These are phyloP conservation scores for Aix galericulata DNA, from an alignment of 2,113 vertebrate species.

Conservation along the genomic window DNA sequence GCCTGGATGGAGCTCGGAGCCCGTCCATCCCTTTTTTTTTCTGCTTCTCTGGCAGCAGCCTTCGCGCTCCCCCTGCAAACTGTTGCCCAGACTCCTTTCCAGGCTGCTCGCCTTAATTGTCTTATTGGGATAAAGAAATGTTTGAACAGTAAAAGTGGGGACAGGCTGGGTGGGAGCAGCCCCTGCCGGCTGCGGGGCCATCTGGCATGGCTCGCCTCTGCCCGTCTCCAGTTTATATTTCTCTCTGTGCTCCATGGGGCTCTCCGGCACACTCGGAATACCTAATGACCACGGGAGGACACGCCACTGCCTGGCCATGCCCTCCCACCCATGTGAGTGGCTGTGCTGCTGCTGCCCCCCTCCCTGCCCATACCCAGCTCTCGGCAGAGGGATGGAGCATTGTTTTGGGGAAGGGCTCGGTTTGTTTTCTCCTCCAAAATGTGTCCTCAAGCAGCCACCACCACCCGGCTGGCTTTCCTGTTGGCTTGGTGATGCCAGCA, in stretches of 20 bases:
- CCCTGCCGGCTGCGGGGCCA: slow-evolving; percentile 81
- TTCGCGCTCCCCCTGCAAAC: slow-evolving; percentile 62
- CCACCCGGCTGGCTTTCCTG: not conserved
- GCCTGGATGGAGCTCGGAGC: no score
- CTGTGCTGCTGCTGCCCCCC: slow-evolving; percentile 55
- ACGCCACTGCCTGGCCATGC: slow-evolving; percentile 26
- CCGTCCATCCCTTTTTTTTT: not conserved
- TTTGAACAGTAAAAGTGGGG: slow-evolving; percentile 82
- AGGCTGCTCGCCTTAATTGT: slow-evolving; percentile 79
- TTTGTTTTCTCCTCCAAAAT: slow-evolving; percentile 55
- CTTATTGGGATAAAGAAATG: slow-evolving; percentile 83
- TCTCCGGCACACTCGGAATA: slow-evolving; percentile 78
- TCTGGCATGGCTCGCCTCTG: slow-evolving; percentile 78
- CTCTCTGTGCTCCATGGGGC: slow-evolving; percentile 72
- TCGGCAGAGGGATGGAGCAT: slow-evolving; percentile 76
- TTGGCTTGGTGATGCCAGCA: not conserved
- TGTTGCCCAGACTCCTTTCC: slow-evolving; percentile 76
- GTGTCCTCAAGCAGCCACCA: slow-evolving; percentile 47
- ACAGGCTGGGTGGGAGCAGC: slow-evolving; percentile 78
- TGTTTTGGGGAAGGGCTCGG: slow-evolving; percentile 67
- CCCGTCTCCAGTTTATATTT: slow-evolving; percentile 71
- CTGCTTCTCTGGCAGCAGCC: slow-evolving; percentile 43
- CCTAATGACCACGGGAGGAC: slow-evolving; percentile 78
- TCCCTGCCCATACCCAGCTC: slow-evolving; percentile 48
- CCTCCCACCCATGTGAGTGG: slow-evolving; percentile 75